Percentiles rank a stretch among this genome's conserved stretches.
phyloP scores from a whole-genome alignment of 2,113 vertebrate genomes.

The Chloropsis hardwickii region DNA sequence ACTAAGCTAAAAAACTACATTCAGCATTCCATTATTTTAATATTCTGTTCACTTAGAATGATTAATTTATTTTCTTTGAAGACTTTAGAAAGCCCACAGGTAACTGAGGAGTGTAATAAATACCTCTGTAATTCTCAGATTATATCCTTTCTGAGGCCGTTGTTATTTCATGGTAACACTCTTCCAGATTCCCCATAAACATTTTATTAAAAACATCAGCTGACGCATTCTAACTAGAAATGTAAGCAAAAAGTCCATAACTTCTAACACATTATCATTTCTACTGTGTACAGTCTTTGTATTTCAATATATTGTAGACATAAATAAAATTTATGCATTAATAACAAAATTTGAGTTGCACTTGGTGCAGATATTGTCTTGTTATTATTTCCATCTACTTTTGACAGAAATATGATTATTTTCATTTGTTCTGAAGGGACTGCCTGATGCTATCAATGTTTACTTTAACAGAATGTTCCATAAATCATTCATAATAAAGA shows the following conservation, averaged over 20 bases:
- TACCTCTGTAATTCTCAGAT: not conserved
- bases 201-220: not conserved
- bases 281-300: not conserved
- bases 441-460: conserved; percentile 32
- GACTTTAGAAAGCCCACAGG: not conserved
- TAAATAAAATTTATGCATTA: not conserved
- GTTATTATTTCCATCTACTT: not conserved
- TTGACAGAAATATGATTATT: conserved; percentile 12
- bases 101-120: conserved; percentile 5
- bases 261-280: not conserved
- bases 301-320: not conserved
- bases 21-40: not conserved
- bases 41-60: not conserved
- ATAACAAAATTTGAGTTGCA: not conserved
- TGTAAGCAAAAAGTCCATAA: not conserved
- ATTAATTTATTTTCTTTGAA: conserved; percentile 36
- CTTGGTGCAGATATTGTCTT: not conserved
- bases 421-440: conserved; percentile 35
- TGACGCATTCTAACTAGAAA: not conserved
- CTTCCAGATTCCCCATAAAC: not conserved
- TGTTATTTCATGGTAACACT: not conserved
- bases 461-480: conserved; percentile 37
- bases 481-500: conserved; percentile 21
- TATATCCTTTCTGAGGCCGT: not conserved
- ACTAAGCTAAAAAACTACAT: conserved; percentile 16